Percentiles rank a stretch among this genome's conserved stretches.
Evolutionary conservation across 2,888 invertebrate genomes (phyloP).

Genomic region (Ormyrus labotus): DNA sequence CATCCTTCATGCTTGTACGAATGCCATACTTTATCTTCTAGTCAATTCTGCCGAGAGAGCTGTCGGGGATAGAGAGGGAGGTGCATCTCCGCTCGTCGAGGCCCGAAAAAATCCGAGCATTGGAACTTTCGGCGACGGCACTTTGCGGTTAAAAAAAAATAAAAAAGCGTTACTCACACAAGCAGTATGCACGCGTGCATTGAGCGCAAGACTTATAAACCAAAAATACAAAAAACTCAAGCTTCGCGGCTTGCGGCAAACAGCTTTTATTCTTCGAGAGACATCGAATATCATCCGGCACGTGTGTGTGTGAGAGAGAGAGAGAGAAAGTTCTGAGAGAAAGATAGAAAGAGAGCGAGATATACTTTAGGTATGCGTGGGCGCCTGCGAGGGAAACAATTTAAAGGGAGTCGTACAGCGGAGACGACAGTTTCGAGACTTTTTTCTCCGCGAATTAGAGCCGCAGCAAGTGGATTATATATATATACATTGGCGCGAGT

Average conservation of each 20-base stretch:
- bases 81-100: too few species aligned
- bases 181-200: conserved; percentile 48
- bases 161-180: conserved; percentile 32
- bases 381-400: conserved; percentile 53
- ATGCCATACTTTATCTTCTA: too few species aligned
- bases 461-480: too few species aligned
- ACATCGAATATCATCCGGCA: conserved; percentile 50
- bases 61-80: too few species aligned
- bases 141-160: conserved; percentile 31
- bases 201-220: conserved; percentile 44
- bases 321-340: background rate
- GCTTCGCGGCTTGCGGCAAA: conserved; percentile 48
- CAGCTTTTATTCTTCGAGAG: conserved; percentile 53
- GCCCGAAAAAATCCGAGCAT: too few species aligned
- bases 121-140: conserved; percentile 10
- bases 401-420: conserved; percentile 44
- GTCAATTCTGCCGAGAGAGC: too few species aligned
- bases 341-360: conserved; percentile 27
- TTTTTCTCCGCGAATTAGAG: conserved; percentile 15
- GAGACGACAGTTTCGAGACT: conserved; percentile 55
- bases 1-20: too few species aligned
- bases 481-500: too few species aligned
- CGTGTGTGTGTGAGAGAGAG: conserved; percentile 17
- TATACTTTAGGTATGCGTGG: conserved; percentile 52
- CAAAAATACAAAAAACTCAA: conserved; percentile 37